Base-by-base conservation (phyloP, 2,113 vertebrate species). In the Pavo muticus region DNA sequence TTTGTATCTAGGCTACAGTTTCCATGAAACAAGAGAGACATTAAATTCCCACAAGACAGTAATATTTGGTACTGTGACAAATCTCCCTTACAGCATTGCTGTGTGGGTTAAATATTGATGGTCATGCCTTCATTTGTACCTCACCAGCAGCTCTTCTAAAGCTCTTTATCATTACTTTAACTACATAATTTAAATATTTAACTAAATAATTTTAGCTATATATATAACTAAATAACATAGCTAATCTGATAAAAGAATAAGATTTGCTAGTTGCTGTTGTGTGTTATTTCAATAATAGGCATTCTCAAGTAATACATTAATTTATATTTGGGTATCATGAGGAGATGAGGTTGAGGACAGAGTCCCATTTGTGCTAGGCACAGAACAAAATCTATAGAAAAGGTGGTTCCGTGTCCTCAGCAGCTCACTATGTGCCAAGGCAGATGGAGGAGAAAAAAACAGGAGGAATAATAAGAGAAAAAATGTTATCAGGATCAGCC, bases 61-160 rank as follows among this genome's bases (percentile, higher is more conserved):
- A 93, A 82, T 96, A 63, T 87, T 96, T 94, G 45, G 94, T 93
- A n/a, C 63, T 80, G 44, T 92, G 86, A 89, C 83, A 94, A 95
- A 42, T 60, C 69, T 77, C 68, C 27, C 21, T 75, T 67, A 72
- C 24, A 76, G 65, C 23, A 27, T 15, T 73, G 74, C 50, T 73
- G 35, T 57, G 45, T 68, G 81, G 30, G 24, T 90, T 94, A 91
- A 80, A 83, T 82, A 91, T 39, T 60, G 45, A 64, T 40, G 27
- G 24, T 5, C 59, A 84, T 79, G 44, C 35, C 37, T 84, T 59
- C 48, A 63, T 86, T 52, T 60, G 19, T 74, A 50, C 61, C 42
- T 88, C 48, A 77, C 19, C 25, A 35, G 25, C 44, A 48, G n/a
- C 72, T 75, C 32, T 59, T 57, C 78, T 14, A 40, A 87, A 35